phyloP scores from a whole-genome alignment of 2,113 vertebrate genomes.

The Vombatus ursinus region DNA sequence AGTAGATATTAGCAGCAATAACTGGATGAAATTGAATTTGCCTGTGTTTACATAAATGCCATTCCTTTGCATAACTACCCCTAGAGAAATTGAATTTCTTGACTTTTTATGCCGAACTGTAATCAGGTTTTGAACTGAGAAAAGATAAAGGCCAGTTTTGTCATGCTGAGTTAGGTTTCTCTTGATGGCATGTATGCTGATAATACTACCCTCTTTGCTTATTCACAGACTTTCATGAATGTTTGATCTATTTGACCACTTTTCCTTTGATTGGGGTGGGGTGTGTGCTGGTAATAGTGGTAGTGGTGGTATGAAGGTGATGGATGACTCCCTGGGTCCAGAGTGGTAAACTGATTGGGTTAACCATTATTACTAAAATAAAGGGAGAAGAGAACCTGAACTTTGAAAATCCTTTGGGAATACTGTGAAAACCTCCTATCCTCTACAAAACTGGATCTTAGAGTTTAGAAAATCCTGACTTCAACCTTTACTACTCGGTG shows the following conservation, averaged over 20 bases:
- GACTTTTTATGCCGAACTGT: background rate
- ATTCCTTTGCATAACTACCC: background rate
- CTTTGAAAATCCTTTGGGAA: background rate
- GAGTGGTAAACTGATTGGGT: background rate
- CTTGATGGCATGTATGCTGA: background rate
- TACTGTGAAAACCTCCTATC: background rate
- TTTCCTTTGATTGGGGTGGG: background rate
- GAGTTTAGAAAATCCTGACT: background rate
- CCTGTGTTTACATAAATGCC: background rate
- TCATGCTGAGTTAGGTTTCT: background rate
- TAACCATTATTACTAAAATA: background rate
- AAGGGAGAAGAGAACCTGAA: background rate
- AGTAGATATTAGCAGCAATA: background rate
- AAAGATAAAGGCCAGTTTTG: background rate
- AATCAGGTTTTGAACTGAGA: background rate
- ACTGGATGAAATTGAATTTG: background rate
- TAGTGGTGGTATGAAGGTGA: background rate
- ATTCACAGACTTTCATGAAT: background rate
- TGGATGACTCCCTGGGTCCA: background rate
- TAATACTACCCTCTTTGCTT: background rate
- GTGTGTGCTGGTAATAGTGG: background rate
- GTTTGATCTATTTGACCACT: background rate
- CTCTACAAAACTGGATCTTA: background rate
- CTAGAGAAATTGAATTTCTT: slow-evolving; percentile 1
- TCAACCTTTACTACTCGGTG: background rate